Evolutionary conservation across 2,797 vertebrate genomes (phyloP), one percentile per base, ranked within the genome.

Genomic region (Intellagama lesueurii): DNA sequence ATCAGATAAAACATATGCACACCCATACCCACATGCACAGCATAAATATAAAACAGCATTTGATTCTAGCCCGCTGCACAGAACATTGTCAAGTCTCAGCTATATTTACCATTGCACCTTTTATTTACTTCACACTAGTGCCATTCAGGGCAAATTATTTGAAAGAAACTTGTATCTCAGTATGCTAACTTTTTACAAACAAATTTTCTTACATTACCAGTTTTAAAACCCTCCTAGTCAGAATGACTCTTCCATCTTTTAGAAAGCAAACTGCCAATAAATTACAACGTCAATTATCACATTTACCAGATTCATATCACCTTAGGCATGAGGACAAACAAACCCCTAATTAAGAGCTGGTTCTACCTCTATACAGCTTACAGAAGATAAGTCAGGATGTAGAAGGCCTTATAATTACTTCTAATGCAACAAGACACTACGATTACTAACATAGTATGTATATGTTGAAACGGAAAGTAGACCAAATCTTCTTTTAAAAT

Each of bases 251-350:
- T 90, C 35, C 22, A 92, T 32, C 2, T 90, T 16, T 91, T 47
- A 35, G 52, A 68, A 88, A 90, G 47, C 8, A 47, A 92, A n/a
- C 6, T 68, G n/a, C 0, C 30, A 1, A 83, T 60, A 85, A 93
- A 90, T 87, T 2, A 5, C 9, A 56, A 49, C 49, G 16, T 9
- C 66, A 93, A 52, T 72, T n/a, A 26, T 24, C 19, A 52, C 72
- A 5, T 47, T 73, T 47, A n/a, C 69, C 52, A 40, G 52, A 87
- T 60, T 75, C 24, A 47, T 91, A 88, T 78, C 16, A 78, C 12
- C 26, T 16, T 70, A 78, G 66, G 40, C 75, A 83, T 35, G 28
- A 78, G 49, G 26, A 40, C 28, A 28, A 32, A 3, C 35, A 64
- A 44, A 76, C 40, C 16, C 40, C 26, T 19, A 7, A 12, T 64